These are phyloP conservation scores for Apamea epomidion DNA, from an alignment of 2,888 invertebrate species.

Conservation along the genomic window DNA sequence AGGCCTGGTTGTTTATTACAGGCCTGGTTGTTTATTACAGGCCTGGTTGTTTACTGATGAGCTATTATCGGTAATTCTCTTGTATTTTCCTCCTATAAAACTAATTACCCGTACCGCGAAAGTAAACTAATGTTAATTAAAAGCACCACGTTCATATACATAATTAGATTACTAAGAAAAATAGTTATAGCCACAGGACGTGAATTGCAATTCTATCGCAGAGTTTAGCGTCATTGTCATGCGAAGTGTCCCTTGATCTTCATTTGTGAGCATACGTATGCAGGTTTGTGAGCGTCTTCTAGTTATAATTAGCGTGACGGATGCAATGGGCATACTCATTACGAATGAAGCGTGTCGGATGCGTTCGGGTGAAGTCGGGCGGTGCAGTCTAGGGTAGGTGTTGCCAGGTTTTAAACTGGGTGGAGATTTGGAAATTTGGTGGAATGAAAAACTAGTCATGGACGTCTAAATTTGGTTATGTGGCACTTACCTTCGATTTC, in stretches of 20 bases:
- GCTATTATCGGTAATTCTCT: background rate
- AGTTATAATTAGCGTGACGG: constrained; percentile 32
- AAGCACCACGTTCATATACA: constrained; percentile 29
- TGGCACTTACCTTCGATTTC: no score
- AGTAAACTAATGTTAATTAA: constrained; percentile 8
- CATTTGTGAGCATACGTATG: constrained; percentile 26
- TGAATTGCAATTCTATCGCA: constrained; percentile 36
- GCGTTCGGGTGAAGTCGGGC: constrained; percentile 28
- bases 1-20: no score
- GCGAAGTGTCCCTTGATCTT: constrained; percentile 12
- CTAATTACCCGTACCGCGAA: background rate
- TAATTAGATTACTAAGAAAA: constrained; percentile 36
- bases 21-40: no score
- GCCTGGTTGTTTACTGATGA: background rate
- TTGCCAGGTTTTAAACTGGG: constrained; percentile 1
- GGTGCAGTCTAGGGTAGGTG: background rate
- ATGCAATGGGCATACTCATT: constrained; percentile 33
- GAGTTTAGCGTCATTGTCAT: constrained; percentile 19
- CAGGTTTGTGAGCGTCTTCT: constrained; percentile 11
- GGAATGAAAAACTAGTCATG: background rate
- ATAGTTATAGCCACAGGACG: background rate
- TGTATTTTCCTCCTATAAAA: background rate
- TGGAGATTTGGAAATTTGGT: background rate
- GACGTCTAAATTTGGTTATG: background rate
- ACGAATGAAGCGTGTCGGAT: constrained; percentile 34